Conservation (phyloP, 2,888 invertebrate species). For the Volucella inflata region DNA sequence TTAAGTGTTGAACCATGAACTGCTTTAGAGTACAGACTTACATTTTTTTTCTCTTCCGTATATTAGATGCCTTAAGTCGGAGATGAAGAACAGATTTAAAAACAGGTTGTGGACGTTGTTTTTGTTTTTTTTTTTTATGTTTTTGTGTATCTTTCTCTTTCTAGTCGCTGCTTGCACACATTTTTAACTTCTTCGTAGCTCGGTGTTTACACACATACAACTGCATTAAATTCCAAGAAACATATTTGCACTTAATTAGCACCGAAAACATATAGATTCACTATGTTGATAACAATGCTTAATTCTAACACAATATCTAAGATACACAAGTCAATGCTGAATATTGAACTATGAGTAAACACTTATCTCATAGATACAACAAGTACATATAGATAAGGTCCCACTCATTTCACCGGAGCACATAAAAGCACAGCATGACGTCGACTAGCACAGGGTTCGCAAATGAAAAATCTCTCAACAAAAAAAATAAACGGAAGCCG, state of each 20-base stretch:
- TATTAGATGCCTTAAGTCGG: slow-evolving; percentile 38
- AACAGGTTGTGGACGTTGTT: slow-evolving; percentile 64
- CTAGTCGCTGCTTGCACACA: slow-evolving; percentile 20
- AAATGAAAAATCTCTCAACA: neutral
- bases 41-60: slow-evolving; percentile 56
- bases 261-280: slow-evolving; percentile 50
- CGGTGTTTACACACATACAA: slow-evolving; percentile 50
- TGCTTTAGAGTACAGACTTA: slow-evolving; percentile 29
- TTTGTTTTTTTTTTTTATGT: slow-evolving; percentile 52
- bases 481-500: slow-evolving; percentile 51
- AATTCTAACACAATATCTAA: slow-evolving; percentile 37
- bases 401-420: no score
- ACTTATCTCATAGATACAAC: no score
- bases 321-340: slow-evolving; percentile 51
- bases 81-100: slow-evolving; percentile 58
- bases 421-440: neutral
- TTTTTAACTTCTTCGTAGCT: slow-evolving; percentile 20
- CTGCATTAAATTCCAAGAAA: slow-evolving; percentile 56
- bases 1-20: neutral
- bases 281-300: slow-evolving; percentile 22
- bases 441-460: slow-evolving; percentile 13
- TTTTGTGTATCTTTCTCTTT: slow-evolving; percentile 39
- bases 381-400: no score
- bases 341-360: slow-evolving; percentile 29
- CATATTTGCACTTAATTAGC: slow-evolving; percentile 74